Evolutionary conservation across 1,140 invertebrate genomes (phyloP), one percentile per base, ranked within the genome.

Genomic region (Neotoxoptera formosana): DNA sequence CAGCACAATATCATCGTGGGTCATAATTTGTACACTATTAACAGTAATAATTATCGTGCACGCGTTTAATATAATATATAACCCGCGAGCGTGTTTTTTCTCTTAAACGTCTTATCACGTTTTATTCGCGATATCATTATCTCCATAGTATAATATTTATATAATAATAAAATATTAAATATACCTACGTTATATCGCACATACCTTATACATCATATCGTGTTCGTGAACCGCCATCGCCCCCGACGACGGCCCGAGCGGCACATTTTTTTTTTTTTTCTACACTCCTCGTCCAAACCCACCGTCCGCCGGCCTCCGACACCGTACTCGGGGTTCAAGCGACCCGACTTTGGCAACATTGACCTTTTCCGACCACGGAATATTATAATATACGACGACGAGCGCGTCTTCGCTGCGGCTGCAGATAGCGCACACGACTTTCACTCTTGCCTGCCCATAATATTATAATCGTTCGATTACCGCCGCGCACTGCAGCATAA

Each of bases 11-110:
- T 76, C 47, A 36, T 89, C 48, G 51, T 25, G 51, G 88, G 51
- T 56, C 51, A 41, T 56, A 56, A n/a, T 47, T 89, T 36, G 34
- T 89, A 89, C 34, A 17, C 23, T 53, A 56, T 56, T 56, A 89
- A 53, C n/a, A 56, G 88, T 89, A 89, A 89, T 89, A 89, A 89
- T 89, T 56, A 89, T 56, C 21, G 51, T 56, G 88, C 36, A 36
- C 51, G 34, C 14, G 88, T 4, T 21, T 47, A 84, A 17, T 51
- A 51, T 14, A 48, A 48, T 53, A 53, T 47, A 87, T 56, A 89
- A 56, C 30, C 14, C 4, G 14, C 14, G 14, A 76, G 30, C 60
- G 1, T 30, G 60, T 76, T 67, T 76, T 34, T 14, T 30, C 25
- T n/a, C 30, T 34, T n/a, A 76, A 76, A 76, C n/a, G n/a, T 76